phyloP scores from a whole-genome alignment of 2,113 vertebrate species.

The Micronycteris hirsuta region DNA sequence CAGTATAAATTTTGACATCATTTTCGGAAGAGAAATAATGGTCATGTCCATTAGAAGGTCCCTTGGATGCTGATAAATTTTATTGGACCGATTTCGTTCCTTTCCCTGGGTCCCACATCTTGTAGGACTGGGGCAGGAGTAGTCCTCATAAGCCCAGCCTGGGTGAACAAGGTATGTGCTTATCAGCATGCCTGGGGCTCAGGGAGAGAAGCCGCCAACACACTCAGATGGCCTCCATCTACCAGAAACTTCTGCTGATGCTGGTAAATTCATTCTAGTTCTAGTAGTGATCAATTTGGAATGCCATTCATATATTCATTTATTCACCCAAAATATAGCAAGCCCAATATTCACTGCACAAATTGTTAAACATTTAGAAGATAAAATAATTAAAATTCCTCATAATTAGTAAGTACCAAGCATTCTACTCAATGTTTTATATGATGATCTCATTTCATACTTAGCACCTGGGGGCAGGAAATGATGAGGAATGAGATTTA shows the following conservation, averaged over 20 bases:
- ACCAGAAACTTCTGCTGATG: background rate
- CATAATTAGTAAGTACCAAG: background rate
- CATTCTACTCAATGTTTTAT: background rate
- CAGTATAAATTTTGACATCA: background rate
- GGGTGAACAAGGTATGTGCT: background rate
- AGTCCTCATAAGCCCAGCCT: background rate
- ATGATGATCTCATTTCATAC: background rate
- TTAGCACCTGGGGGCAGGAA: background rate
- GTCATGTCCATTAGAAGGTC: background rate
- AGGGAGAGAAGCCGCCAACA: background rate
- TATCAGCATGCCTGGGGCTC: fast-evolving
- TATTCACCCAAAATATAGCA: background rate
- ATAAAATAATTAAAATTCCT: background rate
- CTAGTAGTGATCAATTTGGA: background rate
- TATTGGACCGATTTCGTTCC: background rate
- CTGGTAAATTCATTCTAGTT: background rate
- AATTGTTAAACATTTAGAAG: background rate
- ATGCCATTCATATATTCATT: background rate
- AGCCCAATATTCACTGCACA: background rate
- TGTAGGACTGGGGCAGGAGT: background rate
- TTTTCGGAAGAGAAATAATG: background rate
- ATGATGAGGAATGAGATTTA: background rate
- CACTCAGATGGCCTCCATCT: background rate
- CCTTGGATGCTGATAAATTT: background rate
- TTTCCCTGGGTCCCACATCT: background rate